Base-by-base conservation (phyloP, 1,140 invertebrate genomes). In the Muscidifurax raptorellus region DNA sequence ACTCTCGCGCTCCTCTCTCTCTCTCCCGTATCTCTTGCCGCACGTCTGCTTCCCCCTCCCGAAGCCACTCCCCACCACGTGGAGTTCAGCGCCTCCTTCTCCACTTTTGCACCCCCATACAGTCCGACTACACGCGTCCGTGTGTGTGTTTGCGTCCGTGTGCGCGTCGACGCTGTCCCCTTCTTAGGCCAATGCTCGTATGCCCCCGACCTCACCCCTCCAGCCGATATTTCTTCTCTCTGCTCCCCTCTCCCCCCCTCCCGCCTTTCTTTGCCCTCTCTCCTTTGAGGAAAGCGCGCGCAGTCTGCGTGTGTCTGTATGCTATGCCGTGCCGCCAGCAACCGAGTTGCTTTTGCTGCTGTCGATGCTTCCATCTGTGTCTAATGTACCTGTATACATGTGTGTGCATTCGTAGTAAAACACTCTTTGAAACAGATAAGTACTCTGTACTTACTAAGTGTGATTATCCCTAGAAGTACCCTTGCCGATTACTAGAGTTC, bases 11-110 rank as follows among this genome's bases (percentile, higher is more conserved):
- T 85, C 80, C 86, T 80, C 83, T 84, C 82, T 69, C 69, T n/a
- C n/a, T n/a, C n/a, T n/a, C n/a, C n/a, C n/a, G n/a, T n/a, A n/a
- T n/a, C n/a, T n/a, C n/a, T n/a, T n/a, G 76, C 83, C 76, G 64
- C 28, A 12, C 18, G 44, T 74, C 13, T 67, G 27, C n/a, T 47
- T n/a, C 25, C 36, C 40, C 67, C 67, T 13, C 40, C 28, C 4
- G 32, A 7, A 40, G 5, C 18, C 32, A 3, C 28, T 74, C 71
- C 71, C 36, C 72, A 18, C 25, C 40, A n/a, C 36, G 25, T 7
- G 85, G 85, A 84, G 87, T 81, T 87, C 87, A 84, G 83, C 75
- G 69, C 30, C 80, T 64, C 80, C 71, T 52, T 28, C 69, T 25
- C 40, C 52, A 2, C 75, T 59, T 86, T 86, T 86, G 52, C 64